Evolutionary conservation across 2,888 invertebrate species (phyloP).

Genomic region (Erannis defoliaria): DNA sequence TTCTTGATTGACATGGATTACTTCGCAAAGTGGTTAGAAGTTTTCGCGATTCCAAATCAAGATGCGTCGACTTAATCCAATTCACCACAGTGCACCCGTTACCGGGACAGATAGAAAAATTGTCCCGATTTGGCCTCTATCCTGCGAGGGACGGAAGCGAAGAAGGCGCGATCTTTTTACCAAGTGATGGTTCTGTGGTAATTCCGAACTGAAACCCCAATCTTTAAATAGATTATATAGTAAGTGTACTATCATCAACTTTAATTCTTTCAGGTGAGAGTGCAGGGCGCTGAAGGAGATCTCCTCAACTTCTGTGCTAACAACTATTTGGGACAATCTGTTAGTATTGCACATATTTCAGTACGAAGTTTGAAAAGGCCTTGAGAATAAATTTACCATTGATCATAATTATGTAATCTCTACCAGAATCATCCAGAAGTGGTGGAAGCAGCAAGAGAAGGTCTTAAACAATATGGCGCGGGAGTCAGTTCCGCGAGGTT

Average conservation of each 20-base stretch:
- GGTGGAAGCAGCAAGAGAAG: conserved; percentile 90
- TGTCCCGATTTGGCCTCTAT: no score
- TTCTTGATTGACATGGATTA: no score
- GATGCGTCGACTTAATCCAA: no score
- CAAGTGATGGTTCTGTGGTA: no score
- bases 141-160: no score
- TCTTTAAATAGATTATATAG: no score
- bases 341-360: conserved; percentile 72
- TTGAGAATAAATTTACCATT: neutral
- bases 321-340: conserved; percentile 95
- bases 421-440: conserved; percentile 93
- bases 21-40: no score
- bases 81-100: no score
- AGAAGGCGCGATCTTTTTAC: no score
- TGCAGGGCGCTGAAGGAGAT: conserved; percentile 87
- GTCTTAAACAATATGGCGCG: conserved; percentile 92
- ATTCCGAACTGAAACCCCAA: no score
- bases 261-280: conserved; percentile 87
- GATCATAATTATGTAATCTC: neutral
- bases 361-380: neutral
- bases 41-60: no score
- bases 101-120: no score
- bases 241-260: neutral
- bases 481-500: conserved; percentile 97
- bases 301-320: conserved; percentile 97